phyloP scores from a whole-genome alignment of 2,888 invertebrate genomes.

The Erpobdella octoculata region DNA sequence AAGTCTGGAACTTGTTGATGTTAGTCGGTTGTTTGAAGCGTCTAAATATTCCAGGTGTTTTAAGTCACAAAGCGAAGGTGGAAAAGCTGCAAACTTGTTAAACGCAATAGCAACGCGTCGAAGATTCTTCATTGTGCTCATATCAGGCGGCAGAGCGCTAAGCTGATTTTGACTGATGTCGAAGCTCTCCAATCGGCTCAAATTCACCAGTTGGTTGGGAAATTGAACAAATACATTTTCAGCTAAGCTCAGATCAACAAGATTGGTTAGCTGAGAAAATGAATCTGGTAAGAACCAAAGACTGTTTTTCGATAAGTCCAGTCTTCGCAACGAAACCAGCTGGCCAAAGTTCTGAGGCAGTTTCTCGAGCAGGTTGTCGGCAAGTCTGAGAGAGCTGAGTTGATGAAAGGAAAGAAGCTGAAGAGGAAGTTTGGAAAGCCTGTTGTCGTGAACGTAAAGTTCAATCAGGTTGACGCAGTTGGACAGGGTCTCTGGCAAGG shows the following conservation, averaged over 20 bases:
- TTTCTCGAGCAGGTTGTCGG: slow-evolving; percentile 44
- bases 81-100: slow-evolving; percentile 44
- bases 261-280: slow-evolving; percentile 40
- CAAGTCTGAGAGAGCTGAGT: slow-evolving; percentile 32
- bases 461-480: slow-evolving; percentile 45
- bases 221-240: slow-evolving; percentile 47
- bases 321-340: slow-evolving; percentile 41
- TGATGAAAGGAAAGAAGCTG: slow-evolving; percentile 37
- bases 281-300: slow-evolving; percentile 48
- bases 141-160: slow-evolving; percentile 43
- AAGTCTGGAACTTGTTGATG: slow-evolving; percentile 40
- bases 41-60: slow-evolving; percentile 44
- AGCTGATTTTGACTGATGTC: slow-evolving; percentile 41
- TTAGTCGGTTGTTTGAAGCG: slow-evolving; percentile 45
- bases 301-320: slow-evolving; percentile 46
- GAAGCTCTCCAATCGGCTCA: slow-evolving; percentile 35
- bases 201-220: slow-evolving; percentile 34
- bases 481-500: slow-evolving; percentile 45
- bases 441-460: slow-evolving; percentile 46
- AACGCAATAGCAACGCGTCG: slow-evolving; percentile 44
- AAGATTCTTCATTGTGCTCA: slow-evolving; percentile 42
- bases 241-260: slow-evolving; percentile 42
- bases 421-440: slow-evolving; percentile 42
- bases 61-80: slow-evolving; percentile 41
- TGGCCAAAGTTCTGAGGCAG: slow-evolving; percentile 46